phyloP scores from a whole-genome alignment of 2,888 invertebrate species.

The Embidobia sp. region DNA sequence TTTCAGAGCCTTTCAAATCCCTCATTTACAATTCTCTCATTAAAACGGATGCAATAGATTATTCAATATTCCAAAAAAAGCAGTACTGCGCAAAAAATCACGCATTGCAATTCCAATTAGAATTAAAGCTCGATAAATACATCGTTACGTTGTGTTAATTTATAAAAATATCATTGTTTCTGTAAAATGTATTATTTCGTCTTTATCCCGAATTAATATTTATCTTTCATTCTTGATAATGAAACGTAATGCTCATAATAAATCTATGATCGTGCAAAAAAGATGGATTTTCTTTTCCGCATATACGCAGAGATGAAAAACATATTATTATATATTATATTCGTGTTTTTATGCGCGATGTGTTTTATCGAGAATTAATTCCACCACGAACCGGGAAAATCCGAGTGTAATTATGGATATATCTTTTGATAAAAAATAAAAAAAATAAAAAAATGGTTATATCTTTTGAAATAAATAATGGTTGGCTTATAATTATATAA shows the following conservation, averaged over 20 bases:
- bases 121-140: constrained; percentile 5
- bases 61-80: constrained; percentile 43
- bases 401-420: constrained; percentile 15
- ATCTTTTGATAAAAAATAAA: no score
- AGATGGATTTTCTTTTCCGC: no score
- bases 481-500: no score
- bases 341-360: background rate
- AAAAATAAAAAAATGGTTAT: no score
- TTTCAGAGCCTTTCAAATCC: constrained; percentile 67
- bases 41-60: constrained; percentile 57
- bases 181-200: constrained; percentile 1
- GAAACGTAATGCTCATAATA: no score
- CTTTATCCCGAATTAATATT: no score
- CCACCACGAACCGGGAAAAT: constrained; percentile 18
- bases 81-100: constrained; percentile 11
- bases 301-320: no score
- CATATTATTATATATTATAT: no score
- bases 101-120: constrained; percentile 34
- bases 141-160: constrained; percentile 5
- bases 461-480: no score
- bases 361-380: constrained; percentile 17
- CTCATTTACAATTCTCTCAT: constrained; percentile 60
- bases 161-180: constrained; percentile 8
- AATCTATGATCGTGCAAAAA: no score
- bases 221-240: no score